Evolutionary conservation across 2,888 invertebrate species (phyloP), one percentile per base, ranked within the genome.

Genomic region (Phalera bucephala): DNA sequence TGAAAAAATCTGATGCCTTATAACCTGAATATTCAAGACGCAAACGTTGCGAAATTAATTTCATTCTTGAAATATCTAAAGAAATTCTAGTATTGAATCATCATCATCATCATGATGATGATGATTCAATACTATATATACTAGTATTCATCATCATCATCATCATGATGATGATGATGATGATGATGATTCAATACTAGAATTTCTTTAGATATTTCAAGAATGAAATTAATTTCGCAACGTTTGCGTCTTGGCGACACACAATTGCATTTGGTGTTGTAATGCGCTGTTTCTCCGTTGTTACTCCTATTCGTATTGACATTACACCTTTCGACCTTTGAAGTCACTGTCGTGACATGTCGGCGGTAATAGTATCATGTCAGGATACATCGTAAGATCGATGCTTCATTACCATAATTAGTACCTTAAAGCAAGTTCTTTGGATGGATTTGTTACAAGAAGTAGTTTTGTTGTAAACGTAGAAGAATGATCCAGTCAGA

Each of bases 221-320:
- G 22, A 26, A 6, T 6, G 21, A 20, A 8, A 30, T 9, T 12
- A 33, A 17, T 31, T 38, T 32, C 14, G 13, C 33, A 35, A 43
- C 27, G 17, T 17, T 3, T 17, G 3, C 5, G 17, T 23, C 31
- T 43, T 17, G 32, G 31, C 36, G 42, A 43, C 45, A 44, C 33
- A 45, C 33, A 47, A 40, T 39, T 47, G 45, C 54, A 40, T 32
- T 26, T 31, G 3, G 25, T 60, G 55, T 41, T 51, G 61, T 45
- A 60, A 60, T 36, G 2, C 10, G 26, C 22, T 36, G 12, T 58
- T 49, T 27, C 51, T 40, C 29, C 36, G 46, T 35, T 38, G 43
- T 33, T 27, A 29, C 38, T 36, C 54, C 40, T 37, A 42, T 47
- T 50, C 45, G 39, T 48, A 41, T 51, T 55, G 56, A 55, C 48